Conservation (phyloP, 2,888 invertebrate species). For the Epinotia bilunana region DNA sequence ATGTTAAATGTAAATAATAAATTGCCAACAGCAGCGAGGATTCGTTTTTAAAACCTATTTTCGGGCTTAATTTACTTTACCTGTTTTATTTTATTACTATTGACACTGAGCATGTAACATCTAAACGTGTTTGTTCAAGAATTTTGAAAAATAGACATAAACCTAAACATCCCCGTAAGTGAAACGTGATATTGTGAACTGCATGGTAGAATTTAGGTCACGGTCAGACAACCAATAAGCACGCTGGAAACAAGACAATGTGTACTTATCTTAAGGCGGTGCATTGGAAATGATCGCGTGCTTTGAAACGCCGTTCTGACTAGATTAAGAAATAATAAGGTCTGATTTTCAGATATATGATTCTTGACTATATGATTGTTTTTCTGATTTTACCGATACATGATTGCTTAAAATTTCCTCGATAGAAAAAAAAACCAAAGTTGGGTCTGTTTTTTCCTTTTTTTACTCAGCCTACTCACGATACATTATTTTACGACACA, state of each 20-base stretch:
- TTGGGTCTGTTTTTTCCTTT: too few species aligned
- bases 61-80: background rate
- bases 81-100: background rate
- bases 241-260: background rate
- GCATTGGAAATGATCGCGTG: too few species aligned
- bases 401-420: too few species aligned
- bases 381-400: too few species aligned
- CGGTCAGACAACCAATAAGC: background rate
- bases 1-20: background rate
- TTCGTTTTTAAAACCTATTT: background rate
- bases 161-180: background rate
- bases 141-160: background rate
- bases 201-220: background rate
- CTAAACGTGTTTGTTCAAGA: background rate
- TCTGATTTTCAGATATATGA: too few species aligned
- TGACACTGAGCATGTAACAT: constrained; percentile 4
- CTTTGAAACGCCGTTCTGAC: too few species aligned
- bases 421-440: too few species aligned
- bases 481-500: too few species aligned
- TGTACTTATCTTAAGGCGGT: too few species aligned
- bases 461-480: too few species aligned
- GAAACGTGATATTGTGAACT: background rate
- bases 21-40: background rate
- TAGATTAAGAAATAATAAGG: too few species aligned
- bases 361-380: too few species aligned